phyloP scores from a whole-genome alignment of 2,113 vertebrate species.

The Conger conger region DNA sequence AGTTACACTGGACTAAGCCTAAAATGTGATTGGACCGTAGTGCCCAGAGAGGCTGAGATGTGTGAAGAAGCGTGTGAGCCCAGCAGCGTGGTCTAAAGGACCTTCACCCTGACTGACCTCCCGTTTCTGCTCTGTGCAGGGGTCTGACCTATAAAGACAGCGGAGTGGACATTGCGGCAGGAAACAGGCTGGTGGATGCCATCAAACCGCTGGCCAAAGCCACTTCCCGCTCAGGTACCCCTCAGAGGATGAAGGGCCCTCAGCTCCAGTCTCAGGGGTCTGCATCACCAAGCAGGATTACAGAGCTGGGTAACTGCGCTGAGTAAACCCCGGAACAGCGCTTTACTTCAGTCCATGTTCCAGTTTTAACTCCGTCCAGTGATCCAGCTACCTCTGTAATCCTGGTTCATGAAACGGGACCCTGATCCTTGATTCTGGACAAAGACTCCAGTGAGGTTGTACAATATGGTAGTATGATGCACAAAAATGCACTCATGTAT shows the following conservation, averaged over 20 bases:
- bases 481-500: background rate
- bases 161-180: slow-evolving; percentile 90
- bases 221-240: slow-evolving; percentile 84
- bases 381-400: no score
- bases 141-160: slow-evolving; percentile 91
- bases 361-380: no score
- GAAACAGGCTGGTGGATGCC: slow-evolving; percentile 84
- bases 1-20: background rate
- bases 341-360: no score
- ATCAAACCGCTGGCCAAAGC: slow-evolving; percentile 92
- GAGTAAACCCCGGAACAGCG: no score
- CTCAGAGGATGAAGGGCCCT: background rate
- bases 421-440: background rate
- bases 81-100: background rate
- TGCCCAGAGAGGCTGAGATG: background rate
- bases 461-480: background rate
- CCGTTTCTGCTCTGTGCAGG: slow-evolving; percentile 59
- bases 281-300: no score
- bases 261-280: background rate
- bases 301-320: no score
- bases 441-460: background rate
- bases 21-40: background rate
- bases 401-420: no score
- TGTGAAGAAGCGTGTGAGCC: background rate
- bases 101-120: background rate